Conservation (phyloP, 2,113 vertebrate genomes). For the Pitta sordida region DNA sequence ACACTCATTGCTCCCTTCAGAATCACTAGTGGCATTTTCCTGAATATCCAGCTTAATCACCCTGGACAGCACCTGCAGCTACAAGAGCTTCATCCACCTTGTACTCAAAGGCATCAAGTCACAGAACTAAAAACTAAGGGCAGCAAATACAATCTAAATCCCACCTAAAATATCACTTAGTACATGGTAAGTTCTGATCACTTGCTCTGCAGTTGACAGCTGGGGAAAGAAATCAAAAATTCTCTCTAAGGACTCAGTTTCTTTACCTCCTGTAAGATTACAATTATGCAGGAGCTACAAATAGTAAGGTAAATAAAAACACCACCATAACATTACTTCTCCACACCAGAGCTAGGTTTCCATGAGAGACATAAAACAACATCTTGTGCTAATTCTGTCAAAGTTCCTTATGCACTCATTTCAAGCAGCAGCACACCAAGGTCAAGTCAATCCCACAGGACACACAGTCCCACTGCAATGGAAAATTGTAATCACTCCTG, state of each 20-base stretch:
- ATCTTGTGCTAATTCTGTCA: background rate
- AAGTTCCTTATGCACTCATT: background rate
- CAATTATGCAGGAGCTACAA: background rate
- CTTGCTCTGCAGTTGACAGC: background rate
- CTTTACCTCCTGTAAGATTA: background rate
- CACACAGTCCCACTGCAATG: rapidly evolving
- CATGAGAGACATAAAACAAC: background rate
- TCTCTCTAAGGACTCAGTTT: background rate
- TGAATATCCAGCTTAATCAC: background rate
- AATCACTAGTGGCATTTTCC: background rate
- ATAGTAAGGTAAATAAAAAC: background rate
- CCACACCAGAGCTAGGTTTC: background rate
- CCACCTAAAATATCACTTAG: background rate
- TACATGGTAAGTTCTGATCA: background rate
- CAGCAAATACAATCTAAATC: background rate
- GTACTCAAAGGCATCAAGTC: background rate
- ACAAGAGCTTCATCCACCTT: background rate
- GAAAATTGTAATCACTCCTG: background rate
- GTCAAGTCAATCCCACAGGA: background rate
- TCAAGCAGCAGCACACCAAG: background rate
- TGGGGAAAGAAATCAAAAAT: background rate
- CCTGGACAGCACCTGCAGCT: background rate
- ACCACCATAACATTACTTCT: background rate
- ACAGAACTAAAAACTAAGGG: background rate
- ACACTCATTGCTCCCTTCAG: background rate